These are phyloP conservation scores for Ceryle rudis DNA, from an alignment of 2,797 vertebrate genomes.

Conservation along the genomic window DNA sequence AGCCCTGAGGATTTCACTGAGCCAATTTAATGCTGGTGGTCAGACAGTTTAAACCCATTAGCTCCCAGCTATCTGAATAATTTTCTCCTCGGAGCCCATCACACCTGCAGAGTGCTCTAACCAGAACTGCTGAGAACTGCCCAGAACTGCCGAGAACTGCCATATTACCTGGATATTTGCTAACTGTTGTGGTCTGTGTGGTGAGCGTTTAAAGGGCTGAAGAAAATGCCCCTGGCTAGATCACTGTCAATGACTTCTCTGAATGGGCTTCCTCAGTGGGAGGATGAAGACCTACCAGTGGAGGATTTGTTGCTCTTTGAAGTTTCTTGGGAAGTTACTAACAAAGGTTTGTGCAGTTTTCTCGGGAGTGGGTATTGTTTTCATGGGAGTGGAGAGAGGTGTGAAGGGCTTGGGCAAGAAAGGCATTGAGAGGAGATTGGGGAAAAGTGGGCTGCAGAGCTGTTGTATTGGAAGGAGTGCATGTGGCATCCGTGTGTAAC, in stretches of 20 bases:
- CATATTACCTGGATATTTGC: background rate
- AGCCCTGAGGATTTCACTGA: constrained; percentile 48
- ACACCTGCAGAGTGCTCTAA: background rate
- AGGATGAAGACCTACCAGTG: constrained; percentile 87
- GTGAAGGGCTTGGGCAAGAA: background rate
- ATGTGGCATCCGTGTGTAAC: background rate
- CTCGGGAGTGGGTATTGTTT: background rate
- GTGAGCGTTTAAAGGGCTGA: background rate
- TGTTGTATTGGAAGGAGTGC: background rate
- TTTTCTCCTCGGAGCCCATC: constrained; percentile 18
- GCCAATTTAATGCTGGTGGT: constrained; percentile 44
- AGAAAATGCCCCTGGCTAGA: constrained; percentile 87
- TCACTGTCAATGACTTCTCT: constrained; percentile 93
- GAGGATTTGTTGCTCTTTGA: constrained; percentile 93
- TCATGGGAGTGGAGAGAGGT: background rate
- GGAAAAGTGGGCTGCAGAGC: background rate
- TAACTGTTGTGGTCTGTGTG: background rate
- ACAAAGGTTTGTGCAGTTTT: constrained; percentile 89
- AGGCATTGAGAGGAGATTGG: background rate
- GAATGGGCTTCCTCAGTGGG: constrained; percentile 89
- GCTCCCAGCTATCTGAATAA: constrained; percentile 46
- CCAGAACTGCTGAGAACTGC: background rate
- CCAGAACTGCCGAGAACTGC: background rate
- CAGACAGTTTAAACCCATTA: constrained; percentile 50
- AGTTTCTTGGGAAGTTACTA: constrained; percentile 96